phyloP scores from a whole-genome alignment of 1,140 invertebrate genomes.

The Planococcus citri region DNA sequence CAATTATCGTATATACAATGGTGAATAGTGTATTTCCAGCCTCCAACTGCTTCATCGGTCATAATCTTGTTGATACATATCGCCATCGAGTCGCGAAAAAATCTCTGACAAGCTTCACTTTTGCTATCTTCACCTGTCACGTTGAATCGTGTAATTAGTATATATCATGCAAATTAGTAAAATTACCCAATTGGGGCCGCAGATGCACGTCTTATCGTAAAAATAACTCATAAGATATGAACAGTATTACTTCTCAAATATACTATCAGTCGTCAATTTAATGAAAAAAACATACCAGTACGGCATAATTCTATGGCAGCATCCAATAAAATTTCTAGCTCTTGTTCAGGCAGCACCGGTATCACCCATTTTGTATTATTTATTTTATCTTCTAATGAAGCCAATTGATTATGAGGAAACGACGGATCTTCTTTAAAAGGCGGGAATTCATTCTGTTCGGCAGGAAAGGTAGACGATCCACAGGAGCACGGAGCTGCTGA shows the following conservation, averaged over 20 bases:
- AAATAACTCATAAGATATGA: too few relatives aligned
- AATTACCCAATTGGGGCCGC: constrained; percentile 26
- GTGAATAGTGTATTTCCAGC: constrained; percentile 95
- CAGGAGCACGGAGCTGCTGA: background rate
- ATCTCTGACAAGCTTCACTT: constrained; percentile 83
- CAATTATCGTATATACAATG: constrained; percentile 89
- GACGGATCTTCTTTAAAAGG: constrained; percentile 29
- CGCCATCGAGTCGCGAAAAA: constrained; percentile 87
- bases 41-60: constrained; percentile 95
- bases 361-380: constrained; percentile 90
- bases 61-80: constrained; percentile 94
- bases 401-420: constrained; percentile 77
- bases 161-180: constrained; percentile 1
- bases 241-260: too few relatives aligned
- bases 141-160: constrained; percentile 30
- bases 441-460: constrained; percentile 19
- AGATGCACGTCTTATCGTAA: too few relatives aligned
- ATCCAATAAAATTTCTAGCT: constrained; percentile 81
- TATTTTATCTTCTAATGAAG: constrained; percentile 87
- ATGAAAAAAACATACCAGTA: constrained; percentile 56
- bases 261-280: too few relatives aligned
- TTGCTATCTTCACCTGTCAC: constrained; percentile 77
- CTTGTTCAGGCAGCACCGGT: constrained; percentile 89
- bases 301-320: constrained; percentile 75
- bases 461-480: background rate